phyloP scores from a whole-genome alignment of 2,888 invertebrate species.

The Mellilla xanthometata region DNA sequence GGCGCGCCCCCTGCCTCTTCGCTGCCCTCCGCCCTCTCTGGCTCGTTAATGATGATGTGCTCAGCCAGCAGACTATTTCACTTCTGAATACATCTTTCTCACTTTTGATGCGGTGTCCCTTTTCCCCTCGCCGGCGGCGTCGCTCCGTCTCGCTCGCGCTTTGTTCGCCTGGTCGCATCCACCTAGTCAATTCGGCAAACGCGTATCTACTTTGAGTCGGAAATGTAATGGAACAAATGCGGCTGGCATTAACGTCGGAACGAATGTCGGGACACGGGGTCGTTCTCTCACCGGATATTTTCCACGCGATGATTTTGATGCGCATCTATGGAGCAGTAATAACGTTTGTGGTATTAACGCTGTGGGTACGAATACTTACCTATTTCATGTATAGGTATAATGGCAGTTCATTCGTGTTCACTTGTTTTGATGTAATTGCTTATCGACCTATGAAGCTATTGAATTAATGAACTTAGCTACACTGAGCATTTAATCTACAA shows the following conservation, averaged over 20 bases:
- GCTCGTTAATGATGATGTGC: constrained; percentile 91
- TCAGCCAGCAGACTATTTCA: constrained; percentile 89
- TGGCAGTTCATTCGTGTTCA: constrained; percentile 25
- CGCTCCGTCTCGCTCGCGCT: constrained; percentile 58
- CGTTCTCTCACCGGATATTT: constrained; percentile 75
- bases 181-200: constrained; percentile 82
- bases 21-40: constrained; percentile 83
- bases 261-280: constrained; percentile 79
- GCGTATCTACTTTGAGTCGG: constrained; percentile 82
- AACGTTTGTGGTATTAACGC: constrained; percentile 54
- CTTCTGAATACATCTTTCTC: constrained; percentile 86
- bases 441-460: constrained; percentile 24
- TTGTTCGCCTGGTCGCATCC: constrained; percentile 78
- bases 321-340: constrained; percentile 67
- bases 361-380: constrained; percentile 24
- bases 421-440: constrained; percentile 19
- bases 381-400: constrained; percentile 11
- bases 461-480: constrained; percentile 25
- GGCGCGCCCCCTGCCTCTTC: constrained; percentile 82
- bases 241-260: constrained; percentile 81
- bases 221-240: constrained; percentile 83
- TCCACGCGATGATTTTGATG: constrained; percentile 79
- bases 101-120: constrained; percentile 76
- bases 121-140: constrained; percentile 46
- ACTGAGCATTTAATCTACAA: no score